These are phyloP conservation scores for Coracias cyanogaster DNA, from an alignment of 2,797 vertebrate genomes.

Conservation along the genomic window DNA sequence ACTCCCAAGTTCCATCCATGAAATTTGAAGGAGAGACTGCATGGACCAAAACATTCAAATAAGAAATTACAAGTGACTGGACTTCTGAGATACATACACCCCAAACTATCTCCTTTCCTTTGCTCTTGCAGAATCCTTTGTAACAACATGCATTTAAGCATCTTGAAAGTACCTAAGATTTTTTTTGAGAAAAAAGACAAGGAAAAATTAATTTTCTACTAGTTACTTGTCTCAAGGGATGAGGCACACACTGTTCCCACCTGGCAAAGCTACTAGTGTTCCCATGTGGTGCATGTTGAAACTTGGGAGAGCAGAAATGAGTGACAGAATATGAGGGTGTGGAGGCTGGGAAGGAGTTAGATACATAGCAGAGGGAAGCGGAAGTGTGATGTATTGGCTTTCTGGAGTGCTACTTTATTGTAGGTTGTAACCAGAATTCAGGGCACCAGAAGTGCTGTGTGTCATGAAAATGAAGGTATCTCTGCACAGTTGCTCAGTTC, in stretches of 20 bases:
- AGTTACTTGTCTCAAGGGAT: neutral
- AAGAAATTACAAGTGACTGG: neutral
- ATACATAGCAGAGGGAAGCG: neutral
- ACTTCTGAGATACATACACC: neutral
- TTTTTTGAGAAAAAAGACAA: too few species aligned
- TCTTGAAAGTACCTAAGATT: neutral
- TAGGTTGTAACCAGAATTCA: neutral
- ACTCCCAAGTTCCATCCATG: neutral
- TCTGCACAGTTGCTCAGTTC: neutral
- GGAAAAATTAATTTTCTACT: neutral
- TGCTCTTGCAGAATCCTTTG: neutral
- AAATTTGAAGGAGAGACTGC: neutral
- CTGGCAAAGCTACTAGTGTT: neutral
- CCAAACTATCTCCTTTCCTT: neutral
- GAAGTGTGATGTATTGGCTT: neutral
- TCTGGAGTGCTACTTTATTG: neutral
- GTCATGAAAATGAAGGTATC: neutral
- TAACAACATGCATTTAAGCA: neutral
- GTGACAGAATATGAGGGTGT: neutral
- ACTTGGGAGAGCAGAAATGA: neutral
- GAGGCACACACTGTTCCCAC: neutral
- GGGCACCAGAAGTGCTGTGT: neutral
- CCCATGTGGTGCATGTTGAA: neutral
- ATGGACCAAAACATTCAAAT: neutral
- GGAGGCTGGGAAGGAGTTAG: neutral